Base-by-base conservation (phyloP, 2,888 invertebrate genomes). In the Heteromyza rotundicornis region DNA sequence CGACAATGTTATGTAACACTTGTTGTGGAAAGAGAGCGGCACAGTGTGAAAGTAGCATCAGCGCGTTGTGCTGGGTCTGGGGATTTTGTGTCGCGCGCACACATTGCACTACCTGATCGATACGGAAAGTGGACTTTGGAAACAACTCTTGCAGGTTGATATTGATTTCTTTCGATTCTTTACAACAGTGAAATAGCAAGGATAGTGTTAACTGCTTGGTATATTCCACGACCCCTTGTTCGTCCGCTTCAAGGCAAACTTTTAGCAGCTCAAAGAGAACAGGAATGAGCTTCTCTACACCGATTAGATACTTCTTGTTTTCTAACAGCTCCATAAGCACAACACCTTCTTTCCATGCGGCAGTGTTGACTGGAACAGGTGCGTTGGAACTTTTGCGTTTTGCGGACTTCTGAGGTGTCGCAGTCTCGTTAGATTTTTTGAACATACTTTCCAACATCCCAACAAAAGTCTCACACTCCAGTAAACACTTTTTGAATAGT, bases 21-120 rank as follows among this genome's bases (percentile, higher is more conserved):
- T 92, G 90, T 63, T 90, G 89, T 0, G 95, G 95, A 61, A 92
- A 86, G 75, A 94, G 86, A 24, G 86, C 86, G 0, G 95, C 94
- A 14, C 92, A 90, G 61, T 91, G 88, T 0, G 93, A 89, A 1
- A 98, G 85, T 1, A 98, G 86, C 27, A 95, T 86, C 59, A 98
- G 84, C 0, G 97, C 95, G 74, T 96, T 95, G 73, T 97, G 93
- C 77, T 98, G 97, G 0, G 97, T 96, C 83, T 97, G 96, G 0
- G 96, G 96, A 82, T 96, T 96, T 75, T 92, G 91, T 0, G 96
- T 95, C 2, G 90, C 90, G 68, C 97, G 87, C 57, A 98, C 91
- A 73, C 95, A 96, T 71, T 94, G 92, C 0, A 98, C 94, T n/a
- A 83, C 75, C 52, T 79, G 72, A 64, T 83, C 81, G 56, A 82